phyloP scores from a whole-genome alignment of 2,888 invertebrate genomes.

The Agonopterix alstromeriana region DNA sequence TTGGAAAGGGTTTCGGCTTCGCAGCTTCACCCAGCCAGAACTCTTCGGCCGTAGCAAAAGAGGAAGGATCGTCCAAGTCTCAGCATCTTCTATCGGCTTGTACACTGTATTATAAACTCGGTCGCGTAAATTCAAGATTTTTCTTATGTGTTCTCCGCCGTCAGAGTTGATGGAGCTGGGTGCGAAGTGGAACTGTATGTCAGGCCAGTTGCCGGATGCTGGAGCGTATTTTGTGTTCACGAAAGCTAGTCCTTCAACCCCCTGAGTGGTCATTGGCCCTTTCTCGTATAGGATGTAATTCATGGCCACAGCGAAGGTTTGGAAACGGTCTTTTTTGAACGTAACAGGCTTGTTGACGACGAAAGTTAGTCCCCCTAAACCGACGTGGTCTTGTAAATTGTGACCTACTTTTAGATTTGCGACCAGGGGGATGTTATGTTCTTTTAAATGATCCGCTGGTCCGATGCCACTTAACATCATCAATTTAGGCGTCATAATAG shows the following conservation, averaged over 20 bases:
- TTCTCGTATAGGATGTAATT: constrained; percentile 88
- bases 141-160: constrained; percentile 86
- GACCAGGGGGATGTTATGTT: constrained; percentile 84
- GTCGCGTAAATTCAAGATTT: constrained; percentile 85
- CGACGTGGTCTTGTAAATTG: constrained; percentile 93
- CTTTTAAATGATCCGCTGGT: constrained; percentile 83
- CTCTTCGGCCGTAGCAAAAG: constrained; percentile 90
- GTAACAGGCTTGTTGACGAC: constrained; percentile 88
- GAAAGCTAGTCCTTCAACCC: constrained; percentile 92
- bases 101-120: constrained; percentile 90
- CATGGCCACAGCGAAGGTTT: constrained; percentile 85
- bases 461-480: constrained; percentile 95
- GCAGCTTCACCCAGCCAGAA: constrained; percentile 90
- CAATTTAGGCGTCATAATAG: constrained; percentile 92
- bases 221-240: constrained; percentile 93
- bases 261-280: constrained; percentile 90
- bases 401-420: constrained; percentile 87
- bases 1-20: constrained; percentile 86
- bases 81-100: constrained; percentile 85
- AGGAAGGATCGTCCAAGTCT: constrained; percentile 91
- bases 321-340: constrained; percentile 86
- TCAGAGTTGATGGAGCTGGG: constrained; percentile 91
- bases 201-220: constrained; percentile 85
- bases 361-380: constrained; percentile 90
- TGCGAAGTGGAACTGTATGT: constrained; percentile 91